Conservation (phyloP, 2,797 vertebrate genomes). For the Antrozous pallidus region DNA sequence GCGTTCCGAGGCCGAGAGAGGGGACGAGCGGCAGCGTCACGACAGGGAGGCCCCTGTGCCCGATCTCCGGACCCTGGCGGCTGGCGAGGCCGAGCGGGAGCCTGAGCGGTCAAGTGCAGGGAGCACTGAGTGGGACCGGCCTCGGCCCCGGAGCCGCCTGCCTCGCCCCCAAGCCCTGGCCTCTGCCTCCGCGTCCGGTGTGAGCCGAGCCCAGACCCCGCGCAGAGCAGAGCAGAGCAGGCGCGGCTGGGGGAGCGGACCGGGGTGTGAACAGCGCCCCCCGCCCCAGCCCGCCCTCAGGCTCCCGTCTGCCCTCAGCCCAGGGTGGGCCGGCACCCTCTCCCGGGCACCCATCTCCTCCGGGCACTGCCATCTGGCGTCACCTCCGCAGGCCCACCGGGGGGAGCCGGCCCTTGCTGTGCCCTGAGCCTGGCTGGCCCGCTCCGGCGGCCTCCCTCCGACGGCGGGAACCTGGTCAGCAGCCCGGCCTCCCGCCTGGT, state of each 20-base stretch:
- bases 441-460: not conserved
- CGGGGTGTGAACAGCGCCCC: rapidly evolving
- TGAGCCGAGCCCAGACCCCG: rapidly evolving
- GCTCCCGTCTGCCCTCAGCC: not conserved
- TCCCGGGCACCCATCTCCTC: not conserved
- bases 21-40: not conserved
- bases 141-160: not conserved
- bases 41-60: not conserved
- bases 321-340: no score
- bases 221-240: not conserved
- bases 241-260: rapidly evolving
- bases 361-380: not conserved
- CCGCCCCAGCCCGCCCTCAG: rapidly evolving
- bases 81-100: not conserved
- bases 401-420: not conserved
- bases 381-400: not conserved
- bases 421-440: rapidly evolving
- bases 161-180: not conserved
- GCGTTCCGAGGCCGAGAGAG: no score
- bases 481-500: no score
- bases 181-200: not conserved
- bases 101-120: rapidly evolving
- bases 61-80: not conserved
- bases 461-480: not conserved
- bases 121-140: not conserved